Evolutionary conservation across 2,797 vertebrate genomes (phyloP), one percentile per base, ranked within the genome.

Genomic region (Otolemur crassicaudatus): DNA sequence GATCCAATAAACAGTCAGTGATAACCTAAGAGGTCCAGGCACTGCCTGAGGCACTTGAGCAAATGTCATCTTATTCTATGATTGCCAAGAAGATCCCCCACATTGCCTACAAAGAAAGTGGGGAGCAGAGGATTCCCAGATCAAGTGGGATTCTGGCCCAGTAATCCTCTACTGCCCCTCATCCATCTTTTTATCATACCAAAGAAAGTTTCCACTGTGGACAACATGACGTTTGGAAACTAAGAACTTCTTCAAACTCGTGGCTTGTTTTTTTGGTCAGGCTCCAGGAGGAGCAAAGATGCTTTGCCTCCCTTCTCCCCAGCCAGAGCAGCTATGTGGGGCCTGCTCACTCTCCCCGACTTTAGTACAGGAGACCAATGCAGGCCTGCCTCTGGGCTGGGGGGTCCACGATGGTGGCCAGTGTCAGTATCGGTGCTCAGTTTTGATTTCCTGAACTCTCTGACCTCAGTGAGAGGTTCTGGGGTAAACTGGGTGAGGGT

Each of bases 131-230:
- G 46, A 56, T 34, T 56, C 81, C 75, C 40, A 60, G 3, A 63
- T n/a, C 9, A 91, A 60, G 19, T 8, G 29, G 29, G 9, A 34
- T 4, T 69, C 27, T 5, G 67, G 53, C 7, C 65, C 31, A 27
- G 11, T 0, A 8, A 34, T 29, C 4, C 31, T 43, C 34, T 5
- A 2, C 13, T 7, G 2, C 3, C 53, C 23, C 20, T 79, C 16
- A 4, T 43, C 23, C 12, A 1, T 16, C 25, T 25, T 29, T 34
- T 34, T 22, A 19, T 23, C 20, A 7, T 1, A 73, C 10, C 79
- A 89, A 83, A 61, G 37, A 49, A 49, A 87, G 69, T 0, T 19
- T 17, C 63, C 27, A 12, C 12, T 9, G 3, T 56, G 40, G 58
- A 73, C n/a, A 53, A 20, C 0, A 0, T 5, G 58, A 29, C 4